These are phyloP conservation scores for Arnoldichthys spilopterus DNA, from an alignment of 2,797 vertebrate genomes.

Conservation along the genomic window DNA sequence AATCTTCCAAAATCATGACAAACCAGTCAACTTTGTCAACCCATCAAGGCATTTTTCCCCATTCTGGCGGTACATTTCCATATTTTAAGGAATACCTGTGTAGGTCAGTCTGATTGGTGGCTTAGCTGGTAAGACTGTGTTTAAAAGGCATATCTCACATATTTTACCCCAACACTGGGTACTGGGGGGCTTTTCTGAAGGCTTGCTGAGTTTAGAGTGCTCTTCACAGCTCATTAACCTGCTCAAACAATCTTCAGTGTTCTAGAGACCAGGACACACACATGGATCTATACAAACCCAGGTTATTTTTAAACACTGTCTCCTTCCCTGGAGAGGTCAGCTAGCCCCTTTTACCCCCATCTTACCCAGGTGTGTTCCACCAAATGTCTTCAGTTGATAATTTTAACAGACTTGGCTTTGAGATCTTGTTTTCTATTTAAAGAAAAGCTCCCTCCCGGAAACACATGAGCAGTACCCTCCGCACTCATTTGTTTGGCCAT, in stretches of 20 bases:
- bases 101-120: not conserved
- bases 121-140: slow-evolving; percentile 3
- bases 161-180: slow-evolving; percentile 37
- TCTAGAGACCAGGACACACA: slow-evolving; percentile 43
- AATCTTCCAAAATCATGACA: too few relatives aligned
- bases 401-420: slow-evolving; percentile 58
- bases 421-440: slow-evolving; percentile 62
- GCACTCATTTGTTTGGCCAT: slow-evolving; percentile 55
- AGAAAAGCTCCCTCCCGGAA: slow-evolving; percentile 47
- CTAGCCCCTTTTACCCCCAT: slow-evolving; percentile 15
- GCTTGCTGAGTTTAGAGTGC: slow-evolving; percentile 44
- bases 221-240: slow-evolving; percentile 59
- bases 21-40: too few relatives aligned
- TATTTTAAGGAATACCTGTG: too few relatives aligned
- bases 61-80: too few relatives aligned
- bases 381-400: slow-evolving; percentile 43
- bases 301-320: slow-evolving; percentile 69
- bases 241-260: slow-evolving; percentile 55
- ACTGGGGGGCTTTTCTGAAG: slow-evolving; percentile 45
- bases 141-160: slow-evolving; percentile 50
- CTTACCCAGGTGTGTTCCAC: slow-evolving; percentile 64
- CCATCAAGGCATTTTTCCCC: too few relatives aligned
- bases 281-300: slow-evolving; percentile 47
- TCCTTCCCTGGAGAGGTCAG: slow-evolving; percentile 47
- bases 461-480: slow-evolving; percentile 45